These are phyloP conservation scores for Callorhinus ursinus DNA, from an alignment of 2,113 vertebrate genomes.

Conservation along the genomic window DNA sequence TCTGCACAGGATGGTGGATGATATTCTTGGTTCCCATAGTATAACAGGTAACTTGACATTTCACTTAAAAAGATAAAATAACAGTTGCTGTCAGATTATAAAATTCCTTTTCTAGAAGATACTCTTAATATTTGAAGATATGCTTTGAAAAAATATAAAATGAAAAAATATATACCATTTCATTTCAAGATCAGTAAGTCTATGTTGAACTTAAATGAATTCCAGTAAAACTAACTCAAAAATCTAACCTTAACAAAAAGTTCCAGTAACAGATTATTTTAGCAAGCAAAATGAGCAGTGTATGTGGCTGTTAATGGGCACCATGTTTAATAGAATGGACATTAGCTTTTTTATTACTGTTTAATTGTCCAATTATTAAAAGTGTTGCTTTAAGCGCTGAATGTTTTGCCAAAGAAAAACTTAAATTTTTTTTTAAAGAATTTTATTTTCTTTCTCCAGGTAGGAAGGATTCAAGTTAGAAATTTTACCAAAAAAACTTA, in stretches of 20 bases:
- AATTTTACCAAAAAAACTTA: neutral
- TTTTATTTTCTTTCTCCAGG: neutral
- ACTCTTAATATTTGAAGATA: constrained; percentile 53
- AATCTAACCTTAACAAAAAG: neutral
- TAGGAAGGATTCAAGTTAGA: neutral
- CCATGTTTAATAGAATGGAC: constrained; percentile 61
- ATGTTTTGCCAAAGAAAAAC: constrained; percentile 71
- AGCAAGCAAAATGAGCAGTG: constrained; percentile 38
- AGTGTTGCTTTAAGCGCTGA: constrained; percentile 70
- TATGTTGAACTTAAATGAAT: constrained; percentile 57
- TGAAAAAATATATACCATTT: constrained; percentile 43
- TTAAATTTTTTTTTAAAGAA: neutral
- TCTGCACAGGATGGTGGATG: neutral
- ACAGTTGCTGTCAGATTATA: constrained; percentile 76
- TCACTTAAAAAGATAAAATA: constrained; percentile 79
- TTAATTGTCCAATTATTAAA: constrained; percentile 71
- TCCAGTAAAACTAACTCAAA: neutral
- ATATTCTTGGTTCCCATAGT: constrained; percentile 29
- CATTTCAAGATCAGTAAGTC: constrained; percentile 71
- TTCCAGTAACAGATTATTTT: constrained; percentile 46
- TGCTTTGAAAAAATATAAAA: constrained; percentile 52
- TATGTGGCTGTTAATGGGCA: constrained; percentile 60
- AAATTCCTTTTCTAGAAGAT: constrained; percentile 56
- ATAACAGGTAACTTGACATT: constrained; percentile 68
- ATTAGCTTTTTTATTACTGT: constrained; percentile 71